These are phyloP conservation scores for Aphelinus atriplicis DNA, from an alignment of 1,140 invertebrate genomes.

Conservation along the genomic window DNA sequence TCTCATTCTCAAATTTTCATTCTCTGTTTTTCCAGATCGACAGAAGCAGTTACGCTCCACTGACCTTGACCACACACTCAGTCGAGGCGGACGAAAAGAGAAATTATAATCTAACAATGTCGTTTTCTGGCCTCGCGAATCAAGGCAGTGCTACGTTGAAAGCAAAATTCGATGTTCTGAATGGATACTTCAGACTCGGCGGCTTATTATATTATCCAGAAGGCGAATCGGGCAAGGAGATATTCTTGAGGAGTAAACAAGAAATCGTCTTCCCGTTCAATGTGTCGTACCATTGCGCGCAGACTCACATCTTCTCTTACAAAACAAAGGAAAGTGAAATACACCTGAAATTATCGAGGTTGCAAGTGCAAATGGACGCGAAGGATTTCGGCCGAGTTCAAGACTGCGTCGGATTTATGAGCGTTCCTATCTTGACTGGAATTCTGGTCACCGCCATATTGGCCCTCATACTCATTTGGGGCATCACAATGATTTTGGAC, in stretches of 20 bases:
- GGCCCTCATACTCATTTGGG: slow-evolving; percentile 83
- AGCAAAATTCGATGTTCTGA: slow-evolving; percentile 7
- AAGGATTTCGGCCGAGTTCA: slow-evolving; percentile 70
- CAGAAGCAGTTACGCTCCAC: slow-evolving; percentile 4
- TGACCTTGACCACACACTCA: slow-evolving; percentile 1
- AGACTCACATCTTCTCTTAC: slow-evolving; percentile 47
- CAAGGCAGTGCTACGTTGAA: slow-evolving; percentile 15
- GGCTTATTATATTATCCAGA: slow-evolving; percentile 14
- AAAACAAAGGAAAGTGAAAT: slow-evolving; percentile 18
- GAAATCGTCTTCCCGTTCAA: slow-evolving; percentile 59
- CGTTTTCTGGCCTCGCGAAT: background rate
- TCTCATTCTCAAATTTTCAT: too few relatives aligned
- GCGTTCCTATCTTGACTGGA: slow-evolving; percentile 89
- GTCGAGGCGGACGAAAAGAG: background rate
- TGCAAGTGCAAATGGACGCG: slow-evolving; percentile 65
- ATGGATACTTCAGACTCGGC: slow-evolving; percentile 19
- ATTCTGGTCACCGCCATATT: slow-evolving; percentile 86
- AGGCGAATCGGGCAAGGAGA: background rate
- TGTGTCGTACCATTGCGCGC: slow-evolving; percentile 68
- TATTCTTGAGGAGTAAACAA: slow-evolving; percentile 18
- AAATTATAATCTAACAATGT: slow-evolving; percentile 27
- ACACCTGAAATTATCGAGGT: slow-evolving; percentile 57
- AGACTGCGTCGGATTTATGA: slow-evolving; percentile 92
- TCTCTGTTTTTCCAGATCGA: slow-evolving; percentile 16
- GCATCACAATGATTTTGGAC: slow-evolving; percentile 90